Evolutionary conservation across 2,113 vertebrate genomes (phyloP).

Genomic region (Pogonocichla stellata): DNA sequence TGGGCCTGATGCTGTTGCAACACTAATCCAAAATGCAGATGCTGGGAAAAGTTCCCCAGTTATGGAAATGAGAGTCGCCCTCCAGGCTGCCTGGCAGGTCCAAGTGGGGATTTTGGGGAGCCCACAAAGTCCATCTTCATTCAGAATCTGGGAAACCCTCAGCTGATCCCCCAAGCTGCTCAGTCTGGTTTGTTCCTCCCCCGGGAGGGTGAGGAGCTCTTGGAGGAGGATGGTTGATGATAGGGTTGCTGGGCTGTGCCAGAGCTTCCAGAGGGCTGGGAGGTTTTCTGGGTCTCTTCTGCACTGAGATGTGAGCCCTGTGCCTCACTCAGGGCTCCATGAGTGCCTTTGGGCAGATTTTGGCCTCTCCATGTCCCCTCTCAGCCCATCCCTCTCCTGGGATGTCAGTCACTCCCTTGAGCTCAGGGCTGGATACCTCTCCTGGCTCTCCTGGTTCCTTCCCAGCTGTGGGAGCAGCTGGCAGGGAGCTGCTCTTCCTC

Average conservation of each 20-base stretch:
- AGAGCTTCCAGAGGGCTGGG: not conserved
- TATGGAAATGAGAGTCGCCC: not conserved
- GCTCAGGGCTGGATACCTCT: not conserved
- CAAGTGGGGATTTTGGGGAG: not conserved
- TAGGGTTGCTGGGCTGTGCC: not conserved
- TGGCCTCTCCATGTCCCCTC: rapidly evolving
- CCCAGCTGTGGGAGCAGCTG: not conserved
- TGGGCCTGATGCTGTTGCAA: not conserved
- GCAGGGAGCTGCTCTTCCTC: not conserved
- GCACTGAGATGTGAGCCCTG: not conserved
- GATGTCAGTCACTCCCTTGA: rapidly evolving
- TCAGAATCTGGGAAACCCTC: not conserved
- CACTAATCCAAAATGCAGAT: not conserved
- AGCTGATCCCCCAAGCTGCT: rapidly evolving
- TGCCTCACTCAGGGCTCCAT: rapidly evolving
- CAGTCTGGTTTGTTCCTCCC: not conserved
- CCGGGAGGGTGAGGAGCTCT: not conserved
- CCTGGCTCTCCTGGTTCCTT: rapidly evolving
- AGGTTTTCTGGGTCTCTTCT: not conserved
- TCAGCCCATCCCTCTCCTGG: not conserved
- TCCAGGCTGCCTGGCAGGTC: not conserved
- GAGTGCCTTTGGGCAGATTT: not conserved
- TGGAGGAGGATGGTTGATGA: not conserved
- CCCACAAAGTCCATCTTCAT: not conserved
- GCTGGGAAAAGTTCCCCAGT: not conserved